Evolutionary conservation across 2,113 vertebrate species (phyloP), one percentile per base, ranked within the genome.

Genomic region (Microcebus murinus): DNA sequence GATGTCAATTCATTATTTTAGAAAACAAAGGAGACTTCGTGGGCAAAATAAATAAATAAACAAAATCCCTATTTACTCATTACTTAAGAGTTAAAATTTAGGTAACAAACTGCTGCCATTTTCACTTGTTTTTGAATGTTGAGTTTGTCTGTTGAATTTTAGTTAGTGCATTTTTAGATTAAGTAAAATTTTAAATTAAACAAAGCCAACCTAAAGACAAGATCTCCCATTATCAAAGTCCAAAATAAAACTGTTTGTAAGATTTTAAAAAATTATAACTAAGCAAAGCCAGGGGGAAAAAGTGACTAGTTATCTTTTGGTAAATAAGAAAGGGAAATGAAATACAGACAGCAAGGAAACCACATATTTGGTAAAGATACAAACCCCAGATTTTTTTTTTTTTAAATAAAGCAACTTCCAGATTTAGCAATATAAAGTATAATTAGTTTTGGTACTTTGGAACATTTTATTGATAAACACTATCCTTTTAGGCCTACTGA

Each of bases 311-410:
- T 96, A 93, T 96, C 74, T 87, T 91, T 90, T 84, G 55, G 80
- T 96, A 96, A 96, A 90, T 90, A 97, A 94, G 90, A 87, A 93
- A 85, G 50, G 87, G 87, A 91, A 97, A 96, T 97, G 86, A 97
- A 95, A 93, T 93, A 57, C 73, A 97, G 96, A 96, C 74, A 91
- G 84, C 63, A 86, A 94, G 79, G 36, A 91, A 86, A 71, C 67
- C 81, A 91, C 92, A 95, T 89, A 91, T 93, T 93, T 97, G 87
- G 70, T 96, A 95, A 96, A 96, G 83, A 74, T 48, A 93, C 80
- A 95, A 95, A 93, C 94, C 59, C 91, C 92, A 61, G 57, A 61
- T 81, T 73, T 55, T 63, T 29, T 63, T 71, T 86, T 76, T 6
- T 39, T 12, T 12, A 67, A 94, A 86, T 95, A 95, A 95, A 96